Percentiles rank a stretch among this genome's conserved stretches.
phyloP scores from a whole-genome alignment of 2,888 invertebrate species.

The Hartigia nigra region DNA sequence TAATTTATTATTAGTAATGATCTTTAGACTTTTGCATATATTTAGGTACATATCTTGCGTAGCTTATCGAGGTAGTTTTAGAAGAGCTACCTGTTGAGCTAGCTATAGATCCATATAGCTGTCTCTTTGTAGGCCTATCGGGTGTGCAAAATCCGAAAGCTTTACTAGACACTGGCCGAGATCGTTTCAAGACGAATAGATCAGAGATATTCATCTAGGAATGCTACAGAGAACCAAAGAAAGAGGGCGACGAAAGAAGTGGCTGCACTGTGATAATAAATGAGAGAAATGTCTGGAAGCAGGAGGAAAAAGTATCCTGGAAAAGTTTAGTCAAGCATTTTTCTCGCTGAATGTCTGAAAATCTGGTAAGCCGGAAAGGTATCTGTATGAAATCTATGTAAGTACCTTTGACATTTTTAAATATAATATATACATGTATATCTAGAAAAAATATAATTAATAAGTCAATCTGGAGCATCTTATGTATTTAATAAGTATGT shows the following conservation, averaged over 20 bases:
- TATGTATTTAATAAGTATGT: background rate
- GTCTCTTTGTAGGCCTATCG: background rate
- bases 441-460: too few relatives aligned
- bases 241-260: background rate
- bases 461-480: background rate
- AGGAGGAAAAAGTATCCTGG: too few relatives aligned
- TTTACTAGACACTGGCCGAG: background rate
- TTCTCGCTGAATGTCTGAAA: too few relatives aligned
- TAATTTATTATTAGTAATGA: background rate
- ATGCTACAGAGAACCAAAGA: background rate
- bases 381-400: too few relatives aligned
- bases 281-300: too few relatives aligned
- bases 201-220: background rate
- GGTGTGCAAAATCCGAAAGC: background rate
- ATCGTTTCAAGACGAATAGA: background rate
- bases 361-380: too few relatives aligned
- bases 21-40: background rate
- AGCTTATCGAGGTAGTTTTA: background rate
- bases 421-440: too few relatives aligned
- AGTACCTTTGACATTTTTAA: too few relatives aligned
- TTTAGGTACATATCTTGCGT: background rate
- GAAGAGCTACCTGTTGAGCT: background rate
- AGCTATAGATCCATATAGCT: background rate
- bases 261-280: too few relatives aligned
- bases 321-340: too few relatives aligned